phyloP scores from a whole-genome alignment of 2,888 invertebrate species.

The Ichneumon xanthorius region DNA sequence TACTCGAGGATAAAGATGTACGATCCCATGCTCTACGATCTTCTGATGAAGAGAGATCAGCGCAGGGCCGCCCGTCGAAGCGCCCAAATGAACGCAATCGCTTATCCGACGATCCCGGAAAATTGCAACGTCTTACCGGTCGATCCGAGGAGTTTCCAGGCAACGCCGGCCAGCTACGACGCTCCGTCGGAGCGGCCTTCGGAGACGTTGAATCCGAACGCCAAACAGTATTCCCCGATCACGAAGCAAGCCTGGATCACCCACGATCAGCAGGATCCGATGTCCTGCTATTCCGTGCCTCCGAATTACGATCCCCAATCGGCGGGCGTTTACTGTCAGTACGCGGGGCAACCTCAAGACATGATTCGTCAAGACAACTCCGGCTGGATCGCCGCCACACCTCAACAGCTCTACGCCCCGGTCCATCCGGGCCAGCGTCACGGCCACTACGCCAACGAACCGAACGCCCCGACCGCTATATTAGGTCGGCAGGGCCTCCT shows the following conservation, averaged over 20 bases:
- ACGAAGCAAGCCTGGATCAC: background rate
- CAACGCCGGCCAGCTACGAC: background rate
- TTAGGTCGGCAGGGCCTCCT: background rate
- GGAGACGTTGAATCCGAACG: background rate
- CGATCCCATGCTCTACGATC: conserved; percentile 49
- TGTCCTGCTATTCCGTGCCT: background rate
- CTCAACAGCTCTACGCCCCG: background rate
- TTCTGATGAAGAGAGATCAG: conserved; percentile 12
- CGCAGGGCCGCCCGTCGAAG: background rate
- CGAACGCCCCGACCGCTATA: background rate
- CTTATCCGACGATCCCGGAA: background rate
- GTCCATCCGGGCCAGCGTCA: background rate
- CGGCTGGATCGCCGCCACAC: background rate
- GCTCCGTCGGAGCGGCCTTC: background rate
- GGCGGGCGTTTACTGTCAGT: background rate
- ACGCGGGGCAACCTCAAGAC: background rate
- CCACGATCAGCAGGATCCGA: background rate
- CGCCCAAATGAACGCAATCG: background rate
- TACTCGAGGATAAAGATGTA: conserved; percentile 1
- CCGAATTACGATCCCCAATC: background rate
- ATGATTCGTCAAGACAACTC: background rate
- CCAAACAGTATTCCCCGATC: background rate
- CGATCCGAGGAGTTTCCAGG: background rate
- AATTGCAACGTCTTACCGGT: background rate
- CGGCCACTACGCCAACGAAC: background rate